Evolutionary conservation across 1,140 invertebrate species (phyloP).

Genomic region (Drosophila truncata): DNA sequence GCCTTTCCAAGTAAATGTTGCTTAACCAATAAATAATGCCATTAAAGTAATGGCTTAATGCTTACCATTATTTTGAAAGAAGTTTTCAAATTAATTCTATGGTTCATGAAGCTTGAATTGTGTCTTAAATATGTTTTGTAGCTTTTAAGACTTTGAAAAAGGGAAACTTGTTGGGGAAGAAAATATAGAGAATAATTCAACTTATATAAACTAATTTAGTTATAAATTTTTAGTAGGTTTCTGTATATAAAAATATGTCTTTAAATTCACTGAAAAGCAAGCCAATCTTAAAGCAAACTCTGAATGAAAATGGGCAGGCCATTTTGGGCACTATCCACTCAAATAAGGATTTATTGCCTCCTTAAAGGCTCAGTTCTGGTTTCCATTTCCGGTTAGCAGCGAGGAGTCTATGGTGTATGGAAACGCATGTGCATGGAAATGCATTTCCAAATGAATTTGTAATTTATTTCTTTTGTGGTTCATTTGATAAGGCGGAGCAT

Average conservation of each 20-base stretch:
- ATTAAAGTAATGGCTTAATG: not conserved
- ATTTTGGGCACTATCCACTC: slow-evolving; percentile 7
- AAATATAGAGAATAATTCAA: not conserved
- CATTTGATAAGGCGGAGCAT: slow-evolving; percentile 12
- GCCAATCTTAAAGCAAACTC: not conserved
- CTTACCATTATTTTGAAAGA: not conserved
- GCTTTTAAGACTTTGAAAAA: no score
- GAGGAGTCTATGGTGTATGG: not conserved
- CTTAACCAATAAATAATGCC: slow-evolving; percentile 12
- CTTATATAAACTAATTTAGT: not conserved
- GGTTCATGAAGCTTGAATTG: not conserved
- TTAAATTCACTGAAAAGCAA: not conserved
- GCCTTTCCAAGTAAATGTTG: slow-evolving; percentile 6
- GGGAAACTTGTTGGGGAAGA: not conserved
- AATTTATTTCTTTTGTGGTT: slow-evolving; percentile 60
- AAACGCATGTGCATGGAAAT: slow-evolving; percentile 38
- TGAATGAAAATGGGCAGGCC: not conserved
- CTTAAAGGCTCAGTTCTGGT: slow-evolving; percentile 14
- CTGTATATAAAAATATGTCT: not conserved
- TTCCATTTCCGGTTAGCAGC: slow-evolving; percentile 16
- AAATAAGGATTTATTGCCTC: slow-evolving; percentile 19
- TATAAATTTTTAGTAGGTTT: not conserved
- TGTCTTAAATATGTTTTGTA: not conserved
- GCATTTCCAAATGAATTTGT: slow-evolving; percentile 44
- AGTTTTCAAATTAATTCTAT: not conserved